Evolutionary conservation across 2,797 vertebrate species (phyloP), one percentile per base, ranked within the genome.

Genomic region (Lateolabrax maculatus): DNA sequence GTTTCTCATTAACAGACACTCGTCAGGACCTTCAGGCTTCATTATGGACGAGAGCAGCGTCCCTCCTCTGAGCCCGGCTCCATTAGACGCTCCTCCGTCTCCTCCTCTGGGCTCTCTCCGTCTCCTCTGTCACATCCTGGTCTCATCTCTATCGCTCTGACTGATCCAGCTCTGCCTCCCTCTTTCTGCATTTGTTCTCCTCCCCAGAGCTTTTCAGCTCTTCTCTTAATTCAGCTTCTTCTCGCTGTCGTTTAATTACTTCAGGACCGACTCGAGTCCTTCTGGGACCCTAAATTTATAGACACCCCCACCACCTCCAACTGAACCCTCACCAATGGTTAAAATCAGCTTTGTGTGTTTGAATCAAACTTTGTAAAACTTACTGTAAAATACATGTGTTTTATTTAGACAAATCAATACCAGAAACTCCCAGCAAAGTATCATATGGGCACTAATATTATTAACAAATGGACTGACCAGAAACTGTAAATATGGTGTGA

Each of bases 71-170:
- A 83, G 65, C 76, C 44, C 55, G 67, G 62, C 83, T 85, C 85
- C 74, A 80, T 87, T 78, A 86, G 74, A 74, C 39, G 51, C 58
- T 78, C 64, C 73, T 77, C 52, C 25, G 53, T 78, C 73, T 84
- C 79, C 25, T 81, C 75, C 78, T 83, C 78, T 57, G 66, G 76
- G 80, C 75, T 57, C 55, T 34, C 44, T 72, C 56, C 9, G 29
- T 44, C 55, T 67, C 68, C 74, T 71, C 60, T 81, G 82, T 90
- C 86, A 83, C 80, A 70, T 84, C 79, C 36, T 66, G 52, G 75
- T 75, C 62, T 89, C 63, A 78, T 83, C 87, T 76, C 83, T 58
- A 84, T 83, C 77, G 37, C 82, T 81, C 71, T 61, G 56, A 75
- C 79, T 72, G 72, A 83, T 79, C 61, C 68, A 15, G 39, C 75